Evolutionary conservation across 2,113 vertebrate species (phyloP).

Genomic region (Crotalus helleri): DNA sequence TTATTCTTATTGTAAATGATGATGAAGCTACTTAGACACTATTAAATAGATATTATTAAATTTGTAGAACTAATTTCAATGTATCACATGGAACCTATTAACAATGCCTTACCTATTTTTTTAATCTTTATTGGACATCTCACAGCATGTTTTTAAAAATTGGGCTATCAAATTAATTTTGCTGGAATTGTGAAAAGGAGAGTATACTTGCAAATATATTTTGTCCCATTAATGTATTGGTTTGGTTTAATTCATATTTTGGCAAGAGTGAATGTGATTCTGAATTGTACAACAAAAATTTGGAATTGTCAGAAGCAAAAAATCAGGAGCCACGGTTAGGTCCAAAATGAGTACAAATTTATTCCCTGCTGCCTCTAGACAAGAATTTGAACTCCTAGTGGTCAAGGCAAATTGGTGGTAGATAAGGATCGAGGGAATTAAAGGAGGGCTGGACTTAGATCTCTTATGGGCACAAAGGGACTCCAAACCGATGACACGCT

Average conservation of each 20-base stretch:
- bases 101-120: neutral
- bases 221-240: neutral
- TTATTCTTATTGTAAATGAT: neutral
- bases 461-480: neutral
- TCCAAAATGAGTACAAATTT: neutral
- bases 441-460: neutral
- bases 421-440: neutral
- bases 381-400: neutral
- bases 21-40: neutral
- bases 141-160: neutral
- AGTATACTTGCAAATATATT: neutral
- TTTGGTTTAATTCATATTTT: neutral
- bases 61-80: neutral
- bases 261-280: neutral
- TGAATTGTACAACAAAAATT: neutral
- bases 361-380: neutral
- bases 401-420: neutral
- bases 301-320: neutral
- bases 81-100: neutral
- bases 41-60: neutral
- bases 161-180: neutral
- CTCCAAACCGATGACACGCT: neutral
- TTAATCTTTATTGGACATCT: neutral
- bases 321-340: neutral
- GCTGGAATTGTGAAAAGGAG: neutral